These are phyloP conservation scores for Olivierus martensii DNA, from an alignment of 1,140 invertebrate genomes.

Conservation along the genomic window DNA sequence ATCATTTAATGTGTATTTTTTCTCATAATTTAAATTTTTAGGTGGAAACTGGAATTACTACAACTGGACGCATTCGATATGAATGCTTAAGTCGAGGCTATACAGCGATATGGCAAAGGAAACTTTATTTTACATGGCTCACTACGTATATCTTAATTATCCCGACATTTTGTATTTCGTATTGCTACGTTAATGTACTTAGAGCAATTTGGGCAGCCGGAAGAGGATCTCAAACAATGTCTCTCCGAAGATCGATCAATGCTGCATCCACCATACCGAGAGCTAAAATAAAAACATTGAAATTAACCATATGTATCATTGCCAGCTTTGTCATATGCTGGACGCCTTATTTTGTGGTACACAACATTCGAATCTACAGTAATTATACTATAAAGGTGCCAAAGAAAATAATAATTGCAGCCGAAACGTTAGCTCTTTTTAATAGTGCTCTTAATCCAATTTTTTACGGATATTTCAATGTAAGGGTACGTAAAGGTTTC, in stretches of 20 bases:
- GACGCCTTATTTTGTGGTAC: slow-evolving; percentile 34
- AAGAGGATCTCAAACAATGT: slow-evolving; percentile 13
- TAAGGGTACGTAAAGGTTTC: slow-evolving; percentile 20
- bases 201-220: slow-evolving; percentile 29
- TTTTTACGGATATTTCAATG: slow-evolving; percentile 34
- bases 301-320: slow-evolving; percentile 33
- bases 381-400: slow-evolving; percentile 29
- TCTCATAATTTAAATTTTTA: slow-evolving; percentile 1
- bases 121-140: slow-evolving; percentile 33
- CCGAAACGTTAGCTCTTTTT: slow-evolving; percentile 31
- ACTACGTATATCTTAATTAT: slow-evolving; percentile 31
- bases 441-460: slow-evolving; percentile 34
- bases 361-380: slow-evolving; percentile 31
- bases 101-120: slow-evolving; percentile 33
- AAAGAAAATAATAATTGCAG: slow-evolving; percentile 26
- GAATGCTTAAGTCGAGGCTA: slow-evolving; percentile 31
- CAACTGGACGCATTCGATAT: slow-evolving; percentile 23
- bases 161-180: slow-evolving; percentile 31
- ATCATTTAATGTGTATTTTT: too few species aligned
- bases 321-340: slow-evolving; percentile 33
- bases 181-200: slow-evolving; percentile 34
- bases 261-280: slow-evolving; percentile 20
- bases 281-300: slow-evolving; percentile 34
- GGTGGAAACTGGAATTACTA: slow-evolving; percentile 20
- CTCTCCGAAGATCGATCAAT: slow-evolving; percentile 19